Base-by-base conservation (phyloP, 2,888 invertebrate genomes). In the Limnephilus auricula region DNA sequence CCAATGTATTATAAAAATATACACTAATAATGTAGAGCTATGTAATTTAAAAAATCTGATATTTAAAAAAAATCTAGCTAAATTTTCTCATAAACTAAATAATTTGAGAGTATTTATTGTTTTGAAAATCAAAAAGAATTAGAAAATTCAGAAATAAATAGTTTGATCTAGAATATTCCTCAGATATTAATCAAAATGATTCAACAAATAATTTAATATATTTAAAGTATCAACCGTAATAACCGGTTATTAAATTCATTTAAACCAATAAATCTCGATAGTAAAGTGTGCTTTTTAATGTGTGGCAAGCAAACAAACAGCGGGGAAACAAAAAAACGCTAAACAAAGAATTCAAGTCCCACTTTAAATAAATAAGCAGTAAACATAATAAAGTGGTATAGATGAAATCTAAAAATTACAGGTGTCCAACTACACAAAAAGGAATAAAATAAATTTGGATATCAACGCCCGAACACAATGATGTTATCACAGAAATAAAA, bases 341-440 rank as follows among this genome's bases (percentile, higher is more conserved):
- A 50, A 65, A 86, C 65, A 50, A 18, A 86, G 86, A 86, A 34
- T 34, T 15, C 50, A 86, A 86, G 50, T 30, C 31, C 86, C 50
- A 31, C 86, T 86, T 86, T 86, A 86, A 86, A 86, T 86, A 86
- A 86, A 86, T 86, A 86, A 86, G 86, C 86, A 86, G 86, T 86
- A 86, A 86, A 86, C 86, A 50, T 86, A 86, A 86, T 50, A 86
- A 86, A 86, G 86, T 65, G 65, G 50, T 86, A 86, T 86, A 89
- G 91, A 91, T 91, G 91, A 86, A 50, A 91, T 91, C 90, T 85
- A 83, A 91, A 90, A 92, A 92, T 92, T 92, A 92, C 91, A 92
- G 91, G 92, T 91, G 92, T 91, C 84, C 50, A 89, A 89, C 82
- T 92, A 90, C 50, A 92, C 88, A 65, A 79, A 91, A 90, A 83